Base-by-base conservation (phyloP, 2,797 vertebrate genomes). In the Halcyon smyrnensis region DNA sequence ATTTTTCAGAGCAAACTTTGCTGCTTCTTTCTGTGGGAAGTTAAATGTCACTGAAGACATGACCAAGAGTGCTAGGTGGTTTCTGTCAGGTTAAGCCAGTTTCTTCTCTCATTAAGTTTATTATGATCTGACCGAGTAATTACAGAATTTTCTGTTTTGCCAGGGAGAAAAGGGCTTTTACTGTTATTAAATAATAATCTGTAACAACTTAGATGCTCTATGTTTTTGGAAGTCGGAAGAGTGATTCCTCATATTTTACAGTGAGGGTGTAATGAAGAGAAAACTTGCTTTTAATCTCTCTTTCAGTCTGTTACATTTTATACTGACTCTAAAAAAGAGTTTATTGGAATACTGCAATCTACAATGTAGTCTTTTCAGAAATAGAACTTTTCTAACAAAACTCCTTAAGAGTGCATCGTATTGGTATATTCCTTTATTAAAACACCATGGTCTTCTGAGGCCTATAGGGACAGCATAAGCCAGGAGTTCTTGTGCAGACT, bases 331-430 rank as follows among this genome's bases (percentile, higher is more conserved):
- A 87, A 71, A 74, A 74, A 95, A 27, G 62, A 86, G 32, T 75
- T 85, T 93, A 71, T 86, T 95, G 82, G 64, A 95, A 88, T 94
- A 45, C 90, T 94, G 15, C 94, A 94, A 9, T 86, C 76, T 96
- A 77, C 82, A 85, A 75, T 84, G n/a, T 84, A 96, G 95, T 94
- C 92, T 95, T 95, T 95, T 92, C 93, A 96, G 94, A 95, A 93
- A 70, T 91, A 93, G 86, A 95, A 56, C 74, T 94, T 96, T 94
- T 87, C 87, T 96, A 83, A 91, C 89, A 96, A 91, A 95, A 93
- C 84, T 96, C 95, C 81, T 94, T 96, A 91, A 90, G 92, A 96
- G 95, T 93, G 16, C 73, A 75, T 96, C 25, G 4, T 94, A 83
- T 89, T 93, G 87, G 71, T 96, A 77, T 94, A 94, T 89, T 89